A percentile compares a stretch with the other conserved stretches of the same genome.
Conservation (phyloP, 1,140 invertebrate species). For the Lucilia cuprina region DNA sequence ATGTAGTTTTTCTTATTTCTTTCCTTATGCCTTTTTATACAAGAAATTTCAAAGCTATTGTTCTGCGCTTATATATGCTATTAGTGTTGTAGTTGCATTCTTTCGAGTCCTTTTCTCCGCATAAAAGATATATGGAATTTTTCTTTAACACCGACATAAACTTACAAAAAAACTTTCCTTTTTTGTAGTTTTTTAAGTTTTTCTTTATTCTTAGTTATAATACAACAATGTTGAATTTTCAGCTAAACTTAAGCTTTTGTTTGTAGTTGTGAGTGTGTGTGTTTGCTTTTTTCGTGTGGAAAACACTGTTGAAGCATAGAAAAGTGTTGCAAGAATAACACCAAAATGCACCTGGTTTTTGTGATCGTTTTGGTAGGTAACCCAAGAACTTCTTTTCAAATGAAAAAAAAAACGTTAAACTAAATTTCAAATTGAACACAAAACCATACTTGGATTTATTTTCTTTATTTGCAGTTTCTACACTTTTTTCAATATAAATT, state of each 20-base stretch:
- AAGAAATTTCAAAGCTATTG: constrained; percentile 18
- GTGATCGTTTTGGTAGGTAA: not conserved
- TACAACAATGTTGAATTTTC: constrained; percentile 8
- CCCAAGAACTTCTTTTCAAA: not conserved
- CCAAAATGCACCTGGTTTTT: not conserved
- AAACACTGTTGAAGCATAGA: too few species aligned
- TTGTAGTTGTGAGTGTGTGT: constrained; percentile 9
- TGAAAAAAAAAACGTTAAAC: not conserved
- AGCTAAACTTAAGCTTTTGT: constrained; percentile 25
- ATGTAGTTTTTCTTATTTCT: not conserved
- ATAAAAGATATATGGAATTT: constrained; percentile 15
- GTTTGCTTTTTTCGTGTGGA: not conserved
- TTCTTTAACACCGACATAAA: constrained; percentile 18
- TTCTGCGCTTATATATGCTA: constrained; percentile 26
- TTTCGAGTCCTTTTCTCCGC: not conserved
- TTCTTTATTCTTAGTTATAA: not conserved
- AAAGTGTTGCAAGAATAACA: not conserved
- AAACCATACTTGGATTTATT: not conserved
- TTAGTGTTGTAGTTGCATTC: constrained; percentile 2
- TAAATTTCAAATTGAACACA: not conserved
- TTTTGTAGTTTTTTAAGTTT: not conserved
- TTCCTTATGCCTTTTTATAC: not conserved
- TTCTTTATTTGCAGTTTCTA: not conserved
- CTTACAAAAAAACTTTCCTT: constrained; percentile 12
- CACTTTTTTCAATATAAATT: too few species aligned